These are phyloP conservation scores for Tridacna crocea DNA, from an alignment of 2,888 invertebrate species.

Conservation along the genomic window DNA sequence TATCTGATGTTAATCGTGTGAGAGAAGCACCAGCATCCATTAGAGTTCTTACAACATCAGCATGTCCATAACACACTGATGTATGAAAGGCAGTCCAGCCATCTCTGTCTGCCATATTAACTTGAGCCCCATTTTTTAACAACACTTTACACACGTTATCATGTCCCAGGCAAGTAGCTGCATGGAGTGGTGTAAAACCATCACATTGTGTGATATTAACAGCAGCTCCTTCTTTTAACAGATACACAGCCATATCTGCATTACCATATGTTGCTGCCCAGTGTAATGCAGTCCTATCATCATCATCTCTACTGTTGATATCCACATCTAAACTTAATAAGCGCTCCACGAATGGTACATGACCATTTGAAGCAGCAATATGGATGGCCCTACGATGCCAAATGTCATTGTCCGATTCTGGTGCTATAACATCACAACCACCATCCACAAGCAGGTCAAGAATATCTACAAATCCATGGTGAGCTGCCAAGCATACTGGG, in stretches of 20 bases:
- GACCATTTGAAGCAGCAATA: constrained; percentile 75
- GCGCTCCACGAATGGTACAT: constrained; percentile 64
- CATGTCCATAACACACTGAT: constrained; percentile 77
- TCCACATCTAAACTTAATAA: constrained; percentile 73
- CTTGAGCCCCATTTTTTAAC: constrained; percentile 71
- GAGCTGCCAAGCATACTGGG: constrained; percentile 71
- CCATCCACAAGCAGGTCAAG: constrained; percentile 73
- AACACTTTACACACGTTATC: constrained; percentile 68
- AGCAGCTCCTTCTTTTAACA: constrained; percentile 70
- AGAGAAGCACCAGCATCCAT: constrained; percentile 70
- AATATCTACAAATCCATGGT: constrained; percentile 65
- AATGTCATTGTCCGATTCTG: constrained; percentile 67
- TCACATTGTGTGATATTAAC: constrained; percentile 77
- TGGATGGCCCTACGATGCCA: constrained; percentile 79
- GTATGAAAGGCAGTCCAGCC: constrained; percentile 81
- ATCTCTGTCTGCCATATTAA: constrained; percentile 74
- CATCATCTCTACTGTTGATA: constrained; percentile 73
- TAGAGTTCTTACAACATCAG: constrained; percentile 69
- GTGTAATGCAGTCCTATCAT: constrained; percentile 78
- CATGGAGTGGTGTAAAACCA: constrained; percentile 80
- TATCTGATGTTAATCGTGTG: constrained; percentile 68
- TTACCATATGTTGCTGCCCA: constrained; percentile 75
- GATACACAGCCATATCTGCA: constrained; percentile 62
- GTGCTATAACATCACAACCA: constrained; percentile 68
- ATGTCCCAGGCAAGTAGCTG: constrained; percentile 77